These are phyloP conservation scores for Pseudochaenichthys georgianus DNA, from an alignment of 2,797 vertebrate species.

Conservation along the genomic window DNA sequence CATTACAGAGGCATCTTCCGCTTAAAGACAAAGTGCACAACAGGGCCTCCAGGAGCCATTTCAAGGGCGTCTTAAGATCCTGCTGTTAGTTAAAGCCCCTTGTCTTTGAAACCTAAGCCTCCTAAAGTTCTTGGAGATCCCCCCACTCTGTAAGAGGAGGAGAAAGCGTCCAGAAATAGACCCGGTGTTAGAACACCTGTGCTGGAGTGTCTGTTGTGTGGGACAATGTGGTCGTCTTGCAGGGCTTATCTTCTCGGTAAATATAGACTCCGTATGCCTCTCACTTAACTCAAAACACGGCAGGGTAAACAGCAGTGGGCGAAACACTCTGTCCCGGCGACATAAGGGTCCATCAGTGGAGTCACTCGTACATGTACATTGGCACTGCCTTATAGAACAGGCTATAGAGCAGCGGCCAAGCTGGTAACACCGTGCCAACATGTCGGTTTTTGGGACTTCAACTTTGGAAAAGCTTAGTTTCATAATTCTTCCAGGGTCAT, in stretches of 20 bases:
- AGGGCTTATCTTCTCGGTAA: slow-evolving; percentile 67
- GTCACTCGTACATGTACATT: not conserved
- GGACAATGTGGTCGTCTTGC: slow-evolving; percentile 76
- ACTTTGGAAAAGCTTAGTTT: not conserved
- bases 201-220: slow-evolving; percentile 76
- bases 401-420: not conserved
- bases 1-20: slow-evolving; percentile 72
- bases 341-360: not conserved
- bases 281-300: slow-evolving; percentile 35
- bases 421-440: not conserved
- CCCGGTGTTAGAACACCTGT: slow-evolving; percentile 72
- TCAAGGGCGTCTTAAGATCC: slow-evolving; percentile 80
- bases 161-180: slow-evolving; percentile 75
- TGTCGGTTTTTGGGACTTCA: not conserved
- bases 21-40: slow-evolving; percentile 76
- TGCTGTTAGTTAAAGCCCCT: slow-evolving; percentile 78
- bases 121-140: slow-evolving; percentile 75
- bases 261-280: slow-evolving; percentile 60
- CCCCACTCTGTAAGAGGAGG: slow-evolving; percentile 71
- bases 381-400: not conserved
- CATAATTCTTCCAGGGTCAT: not conserved
- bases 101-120: slow-evolving; percentile 84
- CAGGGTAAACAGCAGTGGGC: not conserved
- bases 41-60: slow-evolving; percentile 68
- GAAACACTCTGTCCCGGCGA: not conserved